Evolutionary conservation across 2,113 vertebrate species (phyloP), one percentile per base, ranked within the genome.

Genomic region (Poeciliopsis turrubarensis): DNA sequence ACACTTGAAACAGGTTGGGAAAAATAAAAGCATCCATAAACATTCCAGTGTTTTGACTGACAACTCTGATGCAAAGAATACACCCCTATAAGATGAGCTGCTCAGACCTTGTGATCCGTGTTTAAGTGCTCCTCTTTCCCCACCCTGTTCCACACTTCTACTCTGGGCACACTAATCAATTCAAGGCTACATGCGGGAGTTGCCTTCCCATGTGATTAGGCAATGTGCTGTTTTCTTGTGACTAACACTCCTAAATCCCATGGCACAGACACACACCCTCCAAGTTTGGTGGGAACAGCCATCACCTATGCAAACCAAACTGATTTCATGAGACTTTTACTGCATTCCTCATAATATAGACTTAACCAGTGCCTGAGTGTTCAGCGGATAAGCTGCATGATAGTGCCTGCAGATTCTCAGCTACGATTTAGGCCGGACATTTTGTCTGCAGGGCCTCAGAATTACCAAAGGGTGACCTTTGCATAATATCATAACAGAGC

Each of bases 121-220:
- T 73, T 73, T 7, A 71, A 71, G 32, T 47, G 31, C 64, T 68
- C 65, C 34, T 54, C 39, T 73, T 44, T 75, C 69, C 47, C 37
- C 27, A 70, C 60, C 71, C 73, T 72, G 74, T 75, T 86, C 75
- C 66, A 72, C 57, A 57, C 67, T 64, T 60, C 67, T 72, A 72
- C 83, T 79, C 86, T 79, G 75, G 78, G 77, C 72, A 60, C 66
- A 79, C 73, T 87, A 90, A 92, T 91, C 81, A 84, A 83, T 85
- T 82, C 80, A 86, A 85, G 89, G 70, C 85, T 60, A 79, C 75
- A 88, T 87, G 86, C 57, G 70, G 81, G 90, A 88, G 78, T 63
- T 84, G 88, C 86, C 71, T 87, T 78, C 74, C 32, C 78, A 78
- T 84, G 81, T 79, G 82, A 92, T 81, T 89, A 84, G 86, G 88